phyloP scores from a whole-genome alignment of 2,113 vertebrate genomes.

The Caloenas nicobarica region DNA sequence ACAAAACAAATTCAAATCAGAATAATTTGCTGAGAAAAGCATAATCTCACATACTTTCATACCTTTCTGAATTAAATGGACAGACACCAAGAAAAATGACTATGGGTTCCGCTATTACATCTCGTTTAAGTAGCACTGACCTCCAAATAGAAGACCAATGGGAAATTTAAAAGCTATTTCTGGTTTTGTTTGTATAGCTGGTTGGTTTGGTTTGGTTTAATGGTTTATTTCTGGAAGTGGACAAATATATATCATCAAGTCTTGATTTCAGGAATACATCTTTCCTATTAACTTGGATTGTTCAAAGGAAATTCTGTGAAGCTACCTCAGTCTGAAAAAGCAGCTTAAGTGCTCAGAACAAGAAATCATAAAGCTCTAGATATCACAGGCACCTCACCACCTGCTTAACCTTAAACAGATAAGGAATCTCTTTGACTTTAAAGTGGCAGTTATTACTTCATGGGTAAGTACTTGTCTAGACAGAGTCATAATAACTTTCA shows the following conservation, averaged over 20 bases:
- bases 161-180: background rate
- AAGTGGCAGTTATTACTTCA: background rate
- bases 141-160: background rate
- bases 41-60: background rate
- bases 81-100: background rate
- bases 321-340: background rate
- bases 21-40: background rate
- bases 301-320: background rate
- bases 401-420: conserved; percentile 41
- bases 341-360: background rate
- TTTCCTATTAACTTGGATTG: background rate
- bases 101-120: background rate
- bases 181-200: too few relatives aligned
- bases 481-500: conserved; percentile 9
- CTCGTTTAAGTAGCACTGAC: background rate
- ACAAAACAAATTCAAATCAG: background rate
- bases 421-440: conserved; percentile 5
- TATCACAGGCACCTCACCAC: conserved; percentile 24
- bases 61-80: background rate
- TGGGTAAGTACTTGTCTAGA: conserved; percentile 42
- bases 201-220: background rate
- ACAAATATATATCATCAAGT: rapidly evolving
- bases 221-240: background rate
- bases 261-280: background rate
- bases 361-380: background rate